phyloP scores from a whole-genome alignment of 1,140 invertebrate species.

The Sitophilus oryzae region DNA sequence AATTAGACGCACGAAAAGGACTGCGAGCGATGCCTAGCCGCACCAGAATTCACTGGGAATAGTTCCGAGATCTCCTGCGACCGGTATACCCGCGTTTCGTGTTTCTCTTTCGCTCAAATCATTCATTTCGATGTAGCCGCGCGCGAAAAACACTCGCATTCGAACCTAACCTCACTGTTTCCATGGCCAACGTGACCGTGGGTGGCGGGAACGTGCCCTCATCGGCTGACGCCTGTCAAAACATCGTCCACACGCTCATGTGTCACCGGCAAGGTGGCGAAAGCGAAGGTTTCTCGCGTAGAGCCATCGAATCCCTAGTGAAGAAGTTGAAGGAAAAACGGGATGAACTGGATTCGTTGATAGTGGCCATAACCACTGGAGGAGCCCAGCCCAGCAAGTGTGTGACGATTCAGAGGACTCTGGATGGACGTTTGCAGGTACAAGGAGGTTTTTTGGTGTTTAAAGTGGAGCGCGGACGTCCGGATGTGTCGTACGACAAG shows the following conservation, averaged over 20 bases:
- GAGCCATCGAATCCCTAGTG: slow-evolving; percentile 93
- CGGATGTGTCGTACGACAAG: too few relatives aligned
- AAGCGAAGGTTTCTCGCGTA: slow-evolving; percentile 88
- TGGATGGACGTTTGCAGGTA: slow-evolving; percentile 96
- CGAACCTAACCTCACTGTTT: slow-evolving; percentile 14
- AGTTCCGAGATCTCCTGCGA: slow-evolving; percentile 22
- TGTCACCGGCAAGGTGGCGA: slow-evolving; percentile 95
- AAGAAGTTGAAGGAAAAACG: slow-evolving; percentile 96
- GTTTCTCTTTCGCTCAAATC: too few relatives aligned
- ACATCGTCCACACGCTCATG: slow-evolving; percentile 95
- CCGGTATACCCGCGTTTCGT: too few relatives aligned
- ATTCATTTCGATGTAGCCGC: background rate
- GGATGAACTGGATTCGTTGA: slow-evolving; percentile 94
- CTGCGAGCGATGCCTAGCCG: too few relatives aligned
- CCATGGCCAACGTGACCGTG: slow-evolving; percentile 10
- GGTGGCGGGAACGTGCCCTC: slow-evolving; percentile 54
- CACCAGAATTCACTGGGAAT: slow-evolving; percentile 8
- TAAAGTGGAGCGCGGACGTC: too few relatives aligned
- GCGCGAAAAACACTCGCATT: too few relatives aligned
- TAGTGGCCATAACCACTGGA: slow-evolving; percentile 95
- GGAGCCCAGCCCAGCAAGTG: slow-evolving; percentile 96
- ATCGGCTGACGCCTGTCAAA: slow-evolving; percentile 91
- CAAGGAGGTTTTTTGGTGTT: too few relatives aligned
- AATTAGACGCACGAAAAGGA: too few relatives aligned
- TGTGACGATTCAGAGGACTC: slow-evolving; percentile 96